Evolutionary conservation across 2,888 invertebrate species (phyloP).

Genomic region (Neria commutata): DNA sequence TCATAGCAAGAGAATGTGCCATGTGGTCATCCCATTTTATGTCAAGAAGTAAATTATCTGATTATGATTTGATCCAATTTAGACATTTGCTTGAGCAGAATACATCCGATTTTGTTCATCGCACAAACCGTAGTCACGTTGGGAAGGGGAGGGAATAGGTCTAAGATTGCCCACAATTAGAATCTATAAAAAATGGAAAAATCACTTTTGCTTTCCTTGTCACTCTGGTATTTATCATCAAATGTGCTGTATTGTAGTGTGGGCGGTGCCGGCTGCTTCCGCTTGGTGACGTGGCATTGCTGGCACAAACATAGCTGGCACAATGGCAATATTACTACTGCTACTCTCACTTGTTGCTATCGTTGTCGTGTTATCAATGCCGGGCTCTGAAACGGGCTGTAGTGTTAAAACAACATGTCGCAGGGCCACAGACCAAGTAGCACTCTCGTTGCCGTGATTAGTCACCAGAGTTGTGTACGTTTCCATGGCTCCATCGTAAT

Average conservation of each 20-base stretch:
- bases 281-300: slow-evolving; percentile 35
- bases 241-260: slow-evolving; percentile 39
- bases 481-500: slow-evolving; percentile 46
- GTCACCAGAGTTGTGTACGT: slow-evolving; percentile 43
- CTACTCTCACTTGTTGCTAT: slow-evolving; percentile 24
- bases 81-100: no score
- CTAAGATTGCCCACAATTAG: no score
- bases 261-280: slow-evolving; percentile 5
- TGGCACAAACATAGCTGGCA: slow-evolving; percentile 39
- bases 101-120: no score
- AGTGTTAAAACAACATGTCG: slow-evolving; percentile 46
- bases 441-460: slow-evolving; percentile 45
- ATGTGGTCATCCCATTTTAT: no score
- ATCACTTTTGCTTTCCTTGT: not conserved
- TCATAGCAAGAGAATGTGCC: no score
- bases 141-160: no score
- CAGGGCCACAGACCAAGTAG: slow-evolving; percentile 45
- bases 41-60: no score
- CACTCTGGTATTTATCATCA: slow-evolving; percentile 30
- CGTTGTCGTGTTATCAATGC: slow-evolving; percentile 8
- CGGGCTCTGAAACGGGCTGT: slow-evolving; percentile 16
- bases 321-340: slow-evolving; percentile 21
- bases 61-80: no score
- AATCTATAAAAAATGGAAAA: not conserved
- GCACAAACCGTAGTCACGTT: no score